Evolutionary conservation across 1,140 invertebrate species (phyloP).

Genomic region (Dufourea novaeangliae): DNA sequence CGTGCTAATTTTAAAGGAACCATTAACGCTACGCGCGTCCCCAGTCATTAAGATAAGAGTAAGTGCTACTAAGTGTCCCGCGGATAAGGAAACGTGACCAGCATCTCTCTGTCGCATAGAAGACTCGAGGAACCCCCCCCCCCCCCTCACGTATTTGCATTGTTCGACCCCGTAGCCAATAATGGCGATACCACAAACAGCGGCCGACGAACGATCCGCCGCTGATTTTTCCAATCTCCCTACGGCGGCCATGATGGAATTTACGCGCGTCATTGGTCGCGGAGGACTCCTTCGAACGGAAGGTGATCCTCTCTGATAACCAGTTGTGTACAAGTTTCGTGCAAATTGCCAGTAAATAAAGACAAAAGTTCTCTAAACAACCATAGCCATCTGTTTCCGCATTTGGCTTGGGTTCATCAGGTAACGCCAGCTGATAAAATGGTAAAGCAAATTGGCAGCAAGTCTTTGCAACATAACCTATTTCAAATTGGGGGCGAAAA

Average conservation of each 20-base stretch:
- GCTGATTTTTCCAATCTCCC: not conserved
- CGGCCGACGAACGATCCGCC: not conserved
- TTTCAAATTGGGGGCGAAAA: too few species aligned
- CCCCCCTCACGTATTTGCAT: not conserved
- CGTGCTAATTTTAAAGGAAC: constrained; percentile 79
- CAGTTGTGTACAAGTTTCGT: too few species aligned
- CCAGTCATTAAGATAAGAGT: constrained; percentile 82
- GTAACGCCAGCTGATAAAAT: too few species aligned
- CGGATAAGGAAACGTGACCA: constrained; percentile 76
- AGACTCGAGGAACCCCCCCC: not conserved
- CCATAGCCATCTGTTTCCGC: too few species aligned
- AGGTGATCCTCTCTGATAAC: too few species aligned
- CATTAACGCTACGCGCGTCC: constrained; percentile 80
- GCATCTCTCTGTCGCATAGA: constrained; percentile 67
- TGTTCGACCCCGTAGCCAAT: constrained; percentile 13
- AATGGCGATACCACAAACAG: not conserved
- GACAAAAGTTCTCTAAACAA: too few species aligned
- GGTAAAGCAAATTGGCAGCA: too few species aligned
- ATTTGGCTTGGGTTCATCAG: too few species aligned
- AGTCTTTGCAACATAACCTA: too few species aligned
- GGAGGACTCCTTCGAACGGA: not conserved
- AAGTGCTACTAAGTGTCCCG: constrained; percentile 82
- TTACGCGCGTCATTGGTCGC: not conserved
- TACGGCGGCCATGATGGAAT: not conserved
- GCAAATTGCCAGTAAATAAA: too few species aligned